Percentiles rank a stretch among this genome's conserved stretches.
phyloP scores from a whole-genome alignment of 2,888 invertebrate species.

The Glaucopsyche alexis region DNA sequence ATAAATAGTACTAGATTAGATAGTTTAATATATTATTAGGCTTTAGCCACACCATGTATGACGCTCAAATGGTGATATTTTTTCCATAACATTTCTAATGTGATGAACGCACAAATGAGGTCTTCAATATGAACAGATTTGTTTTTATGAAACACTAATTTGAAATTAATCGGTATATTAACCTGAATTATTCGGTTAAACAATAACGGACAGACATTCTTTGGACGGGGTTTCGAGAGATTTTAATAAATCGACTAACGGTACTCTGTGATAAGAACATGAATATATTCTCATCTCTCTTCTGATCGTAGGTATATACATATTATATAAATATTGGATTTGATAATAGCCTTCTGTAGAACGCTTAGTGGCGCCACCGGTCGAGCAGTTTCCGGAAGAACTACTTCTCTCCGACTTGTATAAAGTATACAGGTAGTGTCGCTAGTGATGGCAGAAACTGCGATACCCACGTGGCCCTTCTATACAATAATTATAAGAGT shows the following conservation, averaged over 20 bases:
- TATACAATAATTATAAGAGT: constrained; percentile 56
- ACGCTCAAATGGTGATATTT: constrained; percentile 49
- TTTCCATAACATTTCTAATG: constrained; percentile 32
- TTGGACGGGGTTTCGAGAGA: constrained; percentile 60
- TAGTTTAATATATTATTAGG: constrained; percentile 61
- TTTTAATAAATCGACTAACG: constrained; percentile 62
- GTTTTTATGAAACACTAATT: constrained; percentile 5
- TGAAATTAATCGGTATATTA: background rate
- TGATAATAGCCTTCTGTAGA: constrained; percentile 72
- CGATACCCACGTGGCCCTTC: constrained; percentile 64
- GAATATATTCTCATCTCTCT: constrained; percentile 67
- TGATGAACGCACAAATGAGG: constrained; percentile 56
- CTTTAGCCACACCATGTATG: constrained; percentile 56
- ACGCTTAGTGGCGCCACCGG: constrained; percentile 67
- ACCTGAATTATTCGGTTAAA: constrained; percentile 4
- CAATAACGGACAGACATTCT: constrained; percentile 23
- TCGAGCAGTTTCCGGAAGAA: constrained; percentile 45
- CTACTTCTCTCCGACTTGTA: background rate
- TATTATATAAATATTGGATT: constrained; percentile 68
- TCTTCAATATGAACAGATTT: constrained; percentile 18
- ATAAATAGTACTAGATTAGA: constrained; percentile 76
- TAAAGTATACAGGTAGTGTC: background rate
- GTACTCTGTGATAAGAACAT: constrained; percentile 77
- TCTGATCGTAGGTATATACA: constrained; percentile 56
- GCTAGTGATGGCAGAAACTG: constrained; percentile 45